A percentile compares a stretch with the other conserved stretches of the same genome.
phyloP scores from a whole-genome alignment of 2,113 vertebrate species.

The Marmota monax region DNA sequence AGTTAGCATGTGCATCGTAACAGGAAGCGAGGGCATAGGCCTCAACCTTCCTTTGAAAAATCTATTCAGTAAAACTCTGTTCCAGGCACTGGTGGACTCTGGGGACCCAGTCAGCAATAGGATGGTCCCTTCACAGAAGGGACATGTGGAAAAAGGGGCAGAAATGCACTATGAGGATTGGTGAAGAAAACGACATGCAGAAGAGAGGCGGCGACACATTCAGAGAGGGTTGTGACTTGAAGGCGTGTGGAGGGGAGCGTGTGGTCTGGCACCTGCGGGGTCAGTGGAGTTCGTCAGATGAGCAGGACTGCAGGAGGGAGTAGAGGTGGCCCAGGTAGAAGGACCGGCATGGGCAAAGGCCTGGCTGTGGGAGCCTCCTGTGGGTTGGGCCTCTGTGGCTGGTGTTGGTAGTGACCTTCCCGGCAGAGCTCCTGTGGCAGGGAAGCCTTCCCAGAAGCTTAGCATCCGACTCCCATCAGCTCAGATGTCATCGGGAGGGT shows the following conservation, averaged over 20 bases:
- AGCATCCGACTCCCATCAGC: not conserved
- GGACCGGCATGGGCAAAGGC: not conserved
- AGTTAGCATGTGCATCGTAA: not conserved
- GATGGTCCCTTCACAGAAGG: not conserved
- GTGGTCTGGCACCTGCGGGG: not conserved
- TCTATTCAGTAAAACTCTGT: not conserved
- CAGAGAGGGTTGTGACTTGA: not conserved
- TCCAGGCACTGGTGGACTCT: not conserved
- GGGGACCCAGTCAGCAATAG: too few relatives aligned
- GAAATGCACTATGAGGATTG: not conserved
- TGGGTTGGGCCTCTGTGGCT: not conserved
- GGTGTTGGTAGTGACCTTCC: not conserved
- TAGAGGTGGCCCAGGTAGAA: not conserved
- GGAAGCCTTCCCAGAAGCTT: not conserved
- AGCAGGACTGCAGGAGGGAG: not conserved
- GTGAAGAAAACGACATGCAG: not conserved
- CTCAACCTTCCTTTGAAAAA: not conserved
- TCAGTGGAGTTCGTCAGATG: not conserved
- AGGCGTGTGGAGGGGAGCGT: accelerated
- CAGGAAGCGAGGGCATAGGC: not conserved
- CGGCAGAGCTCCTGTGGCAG: too few relatives aligned
- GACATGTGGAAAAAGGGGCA: not conserved
- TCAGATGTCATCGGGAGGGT: not conserved
- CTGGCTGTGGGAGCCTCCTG: not conserved
- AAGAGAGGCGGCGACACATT: not conserved